Conservation (phyloP, 2,113 vertebrate species). For the Hemiscyllium ocellatum region DNA sequence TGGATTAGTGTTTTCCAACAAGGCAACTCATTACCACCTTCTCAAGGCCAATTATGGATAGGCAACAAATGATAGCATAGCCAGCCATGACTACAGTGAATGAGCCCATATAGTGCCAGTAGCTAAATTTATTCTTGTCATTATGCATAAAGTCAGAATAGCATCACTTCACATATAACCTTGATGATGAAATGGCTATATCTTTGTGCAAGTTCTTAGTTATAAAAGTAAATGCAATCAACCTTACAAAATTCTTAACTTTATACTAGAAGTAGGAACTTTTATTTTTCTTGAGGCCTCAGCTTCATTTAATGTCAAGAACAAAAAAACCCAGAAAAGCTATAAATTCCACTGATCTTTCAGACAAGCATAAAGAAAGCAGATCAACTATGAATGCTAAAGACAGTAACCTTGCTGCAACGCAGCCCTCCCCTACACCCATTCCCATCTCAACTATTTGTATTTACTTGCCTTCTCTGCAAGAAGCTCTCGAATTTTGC, state of each 20-base stretch:
- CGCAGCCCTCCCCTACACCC: conserved; percentile 25
- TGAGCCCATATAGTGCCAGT: too few relatives aligned
- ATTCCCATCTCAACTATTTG: not conserved
- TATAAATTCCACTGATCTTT: not conserved
- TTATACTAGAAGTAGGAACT: not conserved
- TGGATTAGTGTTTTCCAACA: too few relatives aligned
- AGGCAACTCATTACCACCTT: too few relatives aligned
- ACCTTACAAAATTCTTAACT: not conserved
- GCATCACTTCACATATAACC: not conserved
- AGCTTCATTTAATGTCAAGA: not conserved
- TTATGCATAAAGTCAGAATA: not conserved
- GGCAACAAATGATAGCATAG: too few relatives aligned
- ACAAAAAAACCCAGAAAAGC: not conserved
- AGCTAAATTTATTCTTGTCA: not conserved
- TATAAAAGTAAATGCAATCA: not conserved
- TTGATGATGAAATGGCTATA: not conserved
- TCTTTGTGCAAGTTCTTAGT: not conserved
- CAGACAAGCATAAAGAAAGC: not conserved
- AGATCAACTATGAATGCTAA: not conserved
- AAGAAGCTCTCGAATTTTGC: conserved; percentile 87
- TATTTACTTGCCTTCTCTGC: conserved; percentile 80
- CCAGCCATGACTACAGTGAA: too few relatives aligned
- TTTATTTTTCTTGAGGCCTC: not conserved
- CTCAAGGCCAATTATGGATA: too few relatives aligned
- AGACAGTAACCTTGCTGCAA: conserved; percentile 46